phyloP scores from a whole-genome alignment of 2,888 invertebrate genomes.

The Torymus aiolomorphi region DNA sequence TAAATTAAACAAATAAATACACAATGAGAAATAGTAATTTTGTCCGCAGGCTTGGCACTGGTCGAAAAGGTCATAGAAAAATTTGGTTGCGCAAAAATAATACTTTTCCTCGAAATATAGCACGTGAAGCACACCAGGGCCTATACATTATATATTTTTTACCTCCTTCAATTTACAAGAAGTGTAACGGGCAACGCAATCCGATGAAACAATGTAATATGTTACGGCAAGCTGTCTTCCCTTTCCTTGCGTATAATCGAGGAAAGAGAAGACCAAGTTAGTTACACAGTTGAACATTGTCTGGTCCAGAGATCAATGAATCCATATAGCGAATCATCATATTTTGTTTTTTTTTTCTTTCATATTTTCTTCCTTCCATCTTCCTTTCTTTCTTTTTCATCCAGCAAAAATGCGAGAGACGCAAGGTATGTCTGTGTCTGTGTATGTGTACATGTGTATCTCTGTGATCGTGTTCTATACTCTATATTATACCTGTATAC shows the following conservation, averaged over 20 bases:
- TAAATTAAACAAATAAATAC: conserved; percentile 42
- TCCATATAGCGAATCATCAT: not conserved
- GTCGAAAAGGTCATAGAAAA: conserved; percentile 36
- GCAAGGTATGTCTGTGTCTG: no score
- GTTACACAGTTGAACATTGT: conserved; percentile 17
- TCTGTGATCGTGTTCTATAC: no score
- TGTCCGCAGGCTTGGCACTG: conserved; percentile 38
- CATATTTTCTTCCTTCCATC: no score
- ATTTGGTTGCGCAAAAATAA: conserved; percentile 48
- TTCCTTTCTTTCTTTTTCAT: no score
- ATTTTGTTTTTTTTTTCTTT: no score
- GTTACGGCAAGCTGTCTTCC: not conserved
- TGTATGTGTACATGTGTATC: no score
- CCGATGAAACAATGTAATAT: not conserved
- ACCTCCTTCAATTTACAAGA: conserved; percentile 13
- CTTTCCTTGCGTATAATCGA: not conserved
- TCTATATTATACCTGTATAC: no score
- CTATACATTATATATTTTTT: not conserved
- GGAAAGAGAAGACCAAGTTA: conserved; percentile 1
- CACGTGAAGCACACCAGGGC: conserved; percentile 21
- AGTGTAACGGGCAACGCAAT: not conserved
- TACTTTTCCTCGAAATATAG: conserved; percentile 37
- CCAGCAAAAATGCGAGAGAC: no score
- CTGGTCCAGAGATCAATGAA: conserved; percentile 37
- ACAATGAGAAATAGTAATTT: conserved; percentile 18